A percentile compares a stretch with the other conserved stretches of the same genome.
Conservation (phyloP, 2,113 vertebrate genomes). For the Gymnobelideus leadbeateri region DNA sequence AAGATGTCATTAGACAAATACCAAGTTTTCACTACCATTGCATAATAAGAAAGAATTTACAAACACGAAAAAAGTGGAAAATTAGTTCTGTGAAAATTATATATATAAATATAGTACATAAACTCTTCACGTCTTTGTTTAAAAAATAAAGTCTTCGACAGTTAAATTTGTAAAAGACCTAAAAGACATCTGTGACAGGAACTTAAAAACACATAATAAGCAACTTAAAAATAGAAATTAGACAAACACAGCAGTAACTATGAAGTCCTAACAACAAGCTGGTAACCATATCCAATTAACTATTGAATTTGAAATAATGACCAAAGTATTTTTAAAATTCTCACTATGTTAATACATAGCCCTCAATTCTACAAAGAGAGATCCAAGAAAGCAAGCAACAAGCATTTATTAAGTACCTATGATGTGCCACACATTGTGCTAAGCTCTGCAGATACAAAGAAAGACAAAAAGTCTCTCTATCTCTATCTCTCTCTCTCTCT, state of each 20-base stretch:
- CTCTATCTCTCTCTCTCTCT: too few species aligned
- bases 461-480: neutral
- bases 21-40: neutral
- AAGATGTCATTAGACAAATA: neutral
- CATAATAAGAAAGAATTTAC: neutral
- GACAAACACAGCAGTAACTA: conserved; percentile 25
- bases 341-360: conserved; percentile 29
- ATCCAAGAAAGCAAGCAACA: neutral
- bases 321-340: conserved; percentile 52
- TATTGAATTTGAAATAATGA: conserved; percentile 41
- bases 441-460: neutral
- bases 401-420: neutral
- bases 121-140: neutral
- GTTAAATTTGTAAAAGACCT: neutral
- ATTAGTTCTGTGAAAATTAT: neutral
- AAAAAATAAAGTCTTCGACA: neutral
- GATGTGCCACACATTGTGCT: neutral
- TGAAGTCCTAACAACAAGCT: conserved; percentile 46
- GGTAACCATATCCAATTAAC: conserved; percentile 45
- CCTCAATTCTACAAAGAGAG: conserved; percentile 40
- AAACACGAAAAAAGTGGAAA: neutral
- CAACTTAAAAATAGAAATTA: conserved; percentile 21
- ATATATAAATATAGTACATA: neutral
- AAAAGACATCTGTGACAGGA: conserved; percentile 29
- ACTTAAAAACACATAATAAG: neutral